A percentile compares a stretch with the other conserved stretches of the same genome.
Conservation (phyloP, 2,113 vertebrate species). For the Bombycilla garrulus region DNA sequence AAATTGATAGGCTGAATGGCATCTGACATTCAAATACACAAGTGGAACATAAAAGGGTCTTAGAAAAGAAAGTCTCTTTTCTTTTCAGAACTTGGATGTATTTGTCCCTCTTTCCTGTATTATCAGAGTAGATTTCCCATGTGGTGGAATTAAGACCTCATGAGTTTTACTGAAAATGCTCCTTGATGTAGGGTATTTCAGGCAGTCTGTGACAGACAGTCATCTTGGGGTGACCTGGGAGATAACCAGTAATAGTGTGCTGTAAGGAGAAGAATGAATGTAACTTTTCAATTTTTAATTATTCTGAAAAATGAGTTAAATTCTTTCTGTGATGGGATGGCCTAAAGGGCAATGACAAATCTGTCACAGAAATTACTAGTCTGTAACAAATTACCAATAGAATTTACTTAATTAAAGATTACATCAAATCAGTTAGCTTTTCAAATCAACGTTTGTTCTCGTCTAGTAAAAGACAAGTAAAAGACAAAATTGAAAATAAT, state of each 20-base stretch:
- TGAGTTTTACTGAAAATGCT: background rate
- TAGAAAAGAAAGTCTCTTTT: background rate
- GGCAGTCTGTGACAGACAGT: background rate
- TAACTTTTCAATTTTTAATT: background rate
- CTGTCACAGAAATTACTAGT: background rate
- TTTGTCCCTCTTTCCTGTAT: background rate
- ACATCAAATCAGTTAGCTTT: background rate
- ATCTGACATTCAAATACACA: background rate
- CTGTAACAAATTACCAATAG: background rate
- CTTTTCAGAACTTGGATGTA: background rate
- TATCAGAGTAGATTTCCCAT: background rate
- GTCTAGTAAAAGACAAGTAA: background rate
- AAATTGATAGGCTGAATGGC: background rate
- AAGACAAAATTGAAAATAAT: background rate
- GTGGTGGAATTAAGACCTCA: background rate
- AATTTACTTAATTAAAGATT: background rate
- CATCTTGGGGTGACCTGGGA: background rate
- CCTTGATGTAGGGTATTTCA: background rate
- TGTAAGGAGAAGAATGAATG: background rate
- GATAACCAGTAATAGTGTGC: background rate
- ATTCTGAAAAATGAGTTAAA: background rate
- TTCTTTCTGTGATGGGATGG: background rate
- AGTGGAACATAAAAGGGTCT: accelerated
- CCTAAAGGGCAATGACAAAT: background rate
- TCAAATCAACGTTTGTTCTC: background rate